These are phyloP conservation scores for Saguinus imperator DNA, from an alignment of 2,113 vertebrate genomes.

Conservation along the genomic window DNA sequence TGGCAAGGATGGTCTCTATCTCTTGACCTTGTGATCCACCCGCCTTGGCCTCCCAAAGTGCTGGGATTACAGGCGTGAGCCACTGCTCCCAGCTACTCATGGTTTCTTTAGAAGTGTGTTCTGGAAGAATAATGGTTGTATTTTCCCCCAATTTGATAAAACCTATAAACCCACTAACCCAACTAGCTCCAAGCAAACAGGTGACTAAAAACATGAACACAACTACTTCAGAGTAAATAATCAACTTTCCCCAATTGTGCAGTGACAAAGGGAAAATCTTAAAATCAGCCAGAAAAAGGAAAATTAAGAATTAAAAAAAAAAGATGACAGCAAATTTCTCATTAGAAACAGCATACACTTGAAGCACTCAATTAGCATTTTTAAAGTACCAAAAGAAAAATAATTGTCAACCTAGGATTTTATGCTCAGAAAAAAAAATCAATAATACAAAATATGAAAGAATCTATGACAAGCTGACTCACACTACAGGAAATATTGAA, in stretches of 20 bases:
- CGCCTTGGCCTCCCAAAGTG: no score
- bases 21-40: no score
- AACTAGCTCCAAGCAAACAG: background rate
- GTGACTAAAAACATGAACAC: background rate
- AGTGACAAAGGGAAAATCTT: background rate
- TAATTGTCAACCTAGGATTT: background rate
- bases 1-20: no score
- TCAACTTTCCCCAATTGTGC: background rate
- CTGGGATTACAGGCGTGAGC: no score
- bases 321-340: background rate
- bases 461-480: background rate
- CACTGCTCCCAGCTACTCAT: background rate
- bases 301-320: background rate
- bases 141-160: background rate
- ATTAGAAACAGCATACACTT: background rate
- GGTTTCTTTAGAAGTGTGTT: background rate
- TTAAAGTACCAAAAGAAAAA: background rate
- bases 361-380: background rate
- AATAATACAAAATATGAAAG: background rate
- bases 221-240: background rate
- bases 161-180: background rate
- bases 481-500: background rate
- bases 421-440: background rate
- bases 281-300: background rate
- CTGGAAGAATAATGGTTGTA: background rate